A percentile compares a stretch with the other conserved stretches of the same genome.
phyloP scores from a whole-genome alignment of 2,888 invertebrate species.

The Chironomus tentans region DNA sequence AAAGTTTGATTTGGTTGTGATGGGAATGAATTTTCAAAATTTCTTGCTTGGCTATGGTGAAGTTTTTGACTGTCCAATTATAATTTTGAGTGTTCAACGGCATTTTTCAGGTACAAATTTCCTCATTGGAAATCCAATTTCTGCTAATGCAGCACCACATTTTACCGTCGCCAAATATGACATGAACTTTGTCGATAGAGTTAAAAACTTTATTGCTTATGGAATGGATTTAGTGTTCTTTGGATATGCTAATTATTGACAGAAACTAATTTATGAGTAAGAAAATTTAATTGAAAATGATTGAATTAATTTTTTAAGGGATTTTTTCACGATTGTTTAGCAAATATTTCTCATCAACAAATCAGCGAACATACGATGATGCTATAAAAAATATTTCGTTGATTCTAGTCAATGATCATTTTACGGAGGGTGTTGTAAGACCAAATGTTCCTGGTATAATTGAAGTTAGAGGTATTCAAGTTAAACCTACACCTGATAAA shows the following conservation, averaged over 20 bases:
- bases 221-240: not conserved
- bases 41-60: constrained; percentile 29
- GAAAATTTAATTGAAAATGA: not conserved
- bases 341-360: constrained; percentile 2
- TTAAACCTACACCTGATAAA: constrained; percentile 34
- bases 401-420: constrained; percentile 37
- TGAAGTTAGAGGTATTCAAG: constrained; percentile 40
- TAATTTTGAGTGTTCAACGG: constrained; percentile 32
- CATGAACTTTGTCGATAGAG: not conserved
- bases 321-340: not conserved
- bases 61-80: not conserved
- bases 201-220: not conserved
- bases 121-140: constrained; percentile 34
- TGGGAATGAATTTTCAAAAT: constrained; percentile 39
- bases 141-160: not conserved
- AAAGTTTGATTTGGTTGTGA: constrained; percentile 20
- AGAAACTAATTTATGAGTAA: not conserved
- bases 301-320: not conserved
- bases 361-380: constrained; percentile 33
- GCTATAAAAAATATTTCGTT: constrained; percentile 37
- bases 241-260: not conserved
- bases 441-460: constrained; percentile 37
- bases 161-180: not conserved
- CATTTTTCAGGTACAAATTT: constrained; percentile 35
- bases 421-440: constrained; percentile 36